A percentile compares a stretch with the other conserved stretches of the same genome.
These are phyloP conservation scores for Uloborus diversus DNA, from an alignment of 1,140 invertebrate genomes.

Conservation along the genomic window DNA sequence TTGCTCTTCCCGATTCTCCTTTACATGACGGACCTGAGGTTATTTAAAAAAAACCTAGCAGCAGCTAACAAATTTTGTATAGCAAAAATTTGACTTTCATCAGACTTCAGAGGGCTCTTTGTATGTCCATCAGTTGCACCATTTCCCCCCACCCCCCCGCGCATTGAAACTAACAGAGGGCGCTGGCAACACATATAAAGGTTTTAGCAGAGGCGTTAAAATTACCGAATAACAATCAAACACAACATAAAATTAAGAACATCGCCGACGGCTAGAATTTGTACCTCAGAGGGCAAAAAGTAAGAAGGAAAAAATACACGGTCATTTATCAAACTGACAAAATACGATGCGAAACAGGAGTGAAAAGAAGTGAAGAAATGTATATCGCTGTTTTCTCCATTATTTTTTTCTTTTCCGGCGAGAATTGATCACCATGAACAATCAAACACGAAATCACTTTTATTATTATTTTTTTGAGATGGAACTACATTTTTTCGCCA, in stretches of 20 bases:
- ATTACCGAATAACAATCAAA: slow-evolving; percentile 2
- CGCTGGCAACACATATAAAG: background rate
- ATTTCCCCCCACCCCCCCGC: too few species aligned
- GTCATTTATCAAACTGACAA: slow-evolving; percentile 21
- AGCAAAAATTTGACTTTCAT: too few species aligned
- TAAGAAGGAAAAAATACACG: background rate
- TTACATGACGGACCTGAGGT: too few species aligned
- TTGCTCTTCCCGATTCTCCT: too few species aligned
- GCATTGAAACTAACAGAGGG: background rate
- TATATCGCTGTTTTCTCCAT: slow-evolving; percentile 2
- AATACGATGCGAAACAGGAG: slow-evolving; percentile 12
- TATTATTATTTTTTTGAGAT: slow-evolving; percentile 13
- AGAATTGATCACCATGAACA: slow-evolving; percentile 22
- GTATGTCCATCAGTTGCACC: too few species aligned
- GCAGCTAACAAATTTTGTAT: too few species aligned
- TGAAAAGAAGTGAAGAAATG: too few species aligned
- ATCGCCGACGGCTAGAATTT: slow-evolving; percentile 13
- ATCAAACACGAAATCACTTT: slow-evolving; percentile 23
- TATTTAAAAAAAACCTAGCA: too few species aligned
- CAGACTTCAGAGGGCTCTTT: too few species aligned
- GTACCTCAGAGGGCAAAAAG: background rate
- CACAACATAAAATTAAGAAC: slow-evolving; percentile 19
- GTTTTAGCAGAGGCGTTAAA: background rate
- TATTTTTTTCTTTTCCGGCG: background rate
- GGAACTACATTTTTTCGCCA: background rate